phyloP scores from a whole-genome alignment of 2,888 invertebrate genomes.

The Synanthedon formicaeformis region DNA sequence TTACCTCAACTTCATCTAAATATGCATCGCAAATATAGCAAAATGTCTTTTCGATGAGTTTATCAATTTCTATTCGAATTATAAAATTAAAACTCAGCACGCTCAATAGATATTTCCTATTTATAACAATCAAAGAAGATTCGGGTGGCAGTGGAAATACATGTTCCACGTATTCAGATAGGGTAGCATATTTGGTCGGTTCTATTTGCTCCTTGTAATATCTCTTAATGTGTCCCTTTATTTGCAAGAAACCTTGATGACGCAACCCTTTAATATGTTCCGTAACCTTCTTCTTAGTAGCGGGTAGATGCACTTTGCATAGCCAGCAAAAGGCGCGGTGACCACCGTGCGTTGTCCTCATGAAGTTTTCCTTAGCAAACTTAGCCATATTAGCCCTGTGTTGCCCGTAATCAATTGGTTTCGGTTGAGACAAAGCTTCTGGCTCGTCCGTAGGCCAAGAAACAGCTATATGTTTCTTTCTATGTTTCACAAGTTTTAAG shows the following conservation, averaged over 20 bases:
- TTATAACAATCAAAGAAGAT: too few relatives aligned
- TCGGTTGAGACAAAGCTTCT: too few relatives aligned
- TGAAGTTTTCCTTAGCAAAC: slow-evolving; percentile 29
- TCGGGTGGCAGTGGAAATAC: too few relatives aligned
- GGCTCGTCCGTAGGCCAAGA: too few relatives aligned
- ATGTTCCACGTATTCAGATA: too few relatives aligned
- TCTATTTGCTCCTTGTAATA: too few relatives aligned
- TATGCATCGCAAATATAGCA: slow-evolving; percentile 31
- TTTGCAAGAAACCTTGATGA: slow-evolving; percentile 29
- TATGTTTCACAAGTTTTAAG: slow-evolving; percentile 15
- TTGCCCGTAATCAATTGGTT: slow-evolving; percentile 25
- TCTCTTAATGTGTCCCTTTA: slow-evolving; percentile 13
- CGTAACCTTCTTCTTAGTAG: slow-evolving; percentile 23
- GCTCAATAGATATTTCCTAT: slow-evolving; percentile 7
- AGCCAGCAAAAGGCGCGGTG: slow-evolving; percentile 33
- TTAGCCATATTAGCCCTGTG: slow-evolving; percentile 23
- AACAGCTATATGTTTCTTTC: slow-evolving; percentile 10
- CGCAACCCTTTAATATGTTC: slow-evolving; percentile 26
- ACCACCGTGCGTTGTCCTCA: slow-evolving; percentile 36
- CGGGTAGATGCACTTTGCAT: slow-evolving; percentile 28
- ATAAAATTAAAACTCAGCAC: slow-evolving; percentile 23
- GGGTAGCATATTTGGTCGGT: too few relatives aligned
- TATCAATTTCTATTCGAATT: slow-evolving; percentile 13
- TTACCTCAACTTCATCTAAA: slow-evolving; percentile 13
- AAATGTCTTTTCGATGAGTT: slow-evolving; percentile 17